Conservation (phyloP, 2,113 vertebrate genomes). For the Rallus limicola region DNA sequence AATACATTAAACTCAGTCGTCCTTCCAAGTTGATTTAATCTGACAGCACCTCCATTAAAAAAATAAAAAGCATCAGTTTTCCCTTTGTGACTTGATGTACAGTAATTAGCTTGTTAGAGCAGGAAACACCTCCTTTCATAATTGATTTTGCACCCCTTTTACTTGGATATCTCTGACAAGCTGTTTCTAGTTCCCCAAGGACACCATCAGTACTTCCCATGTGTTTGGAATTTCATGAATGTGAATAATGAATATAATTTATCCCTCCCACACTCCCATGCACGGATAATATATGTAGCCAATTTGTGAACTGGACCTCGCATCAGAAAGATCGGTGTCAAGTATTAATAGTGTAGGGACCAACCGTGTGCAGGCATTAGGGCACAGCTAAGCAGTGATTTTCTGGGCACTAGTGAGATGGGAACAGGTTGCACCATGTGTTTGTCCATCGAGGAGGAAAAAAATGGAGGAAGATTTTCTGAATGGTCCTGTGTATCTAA, state of each 20-base stretch:
- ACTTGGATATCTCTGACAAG: conserved; percentile 73
- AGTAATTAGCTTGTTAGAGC: conserved; percentile 74
- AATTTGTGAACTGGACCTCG: conserved; percentile 48
- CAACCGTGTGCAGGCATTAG: not conserved
- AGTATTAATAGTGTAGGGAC: not conserved
- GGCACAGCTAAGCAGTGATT: not conserved
- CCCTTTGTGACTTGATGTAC: conserved; percentile 71
- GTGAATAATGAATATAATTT: conserved; percentile 73
- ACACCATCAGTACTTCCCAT: conserved; percentile 71
- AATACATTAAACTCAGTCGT: conserved; percentile 43
- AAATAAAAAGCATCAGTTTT: conserved; percentile 73
- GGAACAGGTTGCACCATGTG: not conserved
- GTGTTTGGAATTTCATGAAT: conserved; percentile 73
- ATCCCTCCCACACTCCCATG: conserved; percentile 59
- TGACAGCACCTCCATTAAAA: conserved; percentile 69
- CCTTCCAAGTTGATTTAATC: conserved; percentile 64
- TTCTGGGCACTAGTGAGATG: not conserved
- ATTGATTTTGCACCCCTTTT: conserved; percentile 75
- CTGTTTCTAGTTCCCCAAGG: conserved; percentile 71
- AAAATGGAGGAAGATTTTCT: conserved; percentile 38
- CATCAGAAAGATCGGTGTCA: not conserved
- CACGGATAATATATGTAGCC: conserved; percentile 59
- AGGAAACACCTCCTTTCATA: conserved; percentile 75
- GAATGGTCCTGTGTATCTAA: conserved; percentile 50
- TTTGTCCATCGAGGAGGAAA: conserved; percentile 10